These are phyloP conservation scores for Ctenoplectra terminalis DNA, from an alignment of 1,140 invertebrate species.

Conservation along the genomic window DNA sequence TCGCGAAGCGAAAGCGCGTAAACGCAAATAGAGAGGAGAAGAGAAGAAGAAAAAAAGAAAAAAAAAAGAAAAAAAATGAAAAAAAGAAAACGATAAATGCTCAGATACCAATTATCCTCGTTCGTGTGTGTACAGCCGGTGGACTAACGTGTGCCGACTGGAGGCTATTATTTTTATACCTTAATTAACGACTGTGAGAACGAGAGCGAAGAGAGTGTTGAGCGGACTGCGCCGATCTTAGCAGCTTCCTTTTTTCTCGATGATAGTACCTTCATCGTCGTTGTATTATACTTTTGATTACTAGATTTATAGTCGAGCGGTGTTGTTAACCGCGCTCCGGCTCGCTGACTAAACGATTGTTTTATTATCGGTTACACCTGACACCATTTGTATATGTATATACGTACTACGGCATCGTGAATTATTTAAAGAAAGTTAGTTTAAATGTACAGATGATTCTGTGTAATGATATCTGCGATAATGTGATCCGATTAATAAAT, in stretches of 20 bases:
- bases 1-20: slow-evolving; percentile 33
- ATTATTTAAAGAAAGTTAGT: slow-evolving; percentile 73
- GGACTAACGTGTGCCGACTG: slow-evolving; percentile 64
- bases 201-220: slow-evolving; percentile 41
- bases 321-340: not conserved
- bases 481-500: slow-evolving; percentile 78
- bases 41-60: not conserved
- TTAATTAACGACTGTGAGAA: slow-evolving; percentile 66
- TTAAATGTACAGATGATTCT: slow-evolving; percentile 75
- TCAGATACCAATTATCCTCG: slow-evolving; percentile 70
- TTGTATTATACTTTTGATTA: slow-evolving; percentile 68
- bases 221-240: slow-evolving; percentile 41
- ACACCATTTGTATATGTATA: slow-evolving; percentile 63
- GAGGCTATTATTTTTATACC: slow-evolving; percentile 81
- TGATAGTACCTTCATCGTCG: slow-evolving; percentile 50
- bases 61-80: not conserved
- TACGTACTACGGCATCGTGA: slow-evolving; percentile 64
- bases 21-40: not conserved
- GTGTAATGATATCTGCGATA: slow-evolving; percentile 72
- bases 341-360: slow-evolving; percentile 55
- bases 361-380: slow-evolving; percentile 48
- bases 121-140: slow-evolving; percentile 62
- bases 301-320: slow-evolving; percentile 48
- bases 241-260: slow-evolving; percentile 61
- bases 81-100: slow-evolving; percentile 65